These are phyloP conservation scores for Acanthosoma haemorrhoidale DNA, from an alignment of 2,888 invertebrate genomes.

Conservation along the genomic window DNA sequence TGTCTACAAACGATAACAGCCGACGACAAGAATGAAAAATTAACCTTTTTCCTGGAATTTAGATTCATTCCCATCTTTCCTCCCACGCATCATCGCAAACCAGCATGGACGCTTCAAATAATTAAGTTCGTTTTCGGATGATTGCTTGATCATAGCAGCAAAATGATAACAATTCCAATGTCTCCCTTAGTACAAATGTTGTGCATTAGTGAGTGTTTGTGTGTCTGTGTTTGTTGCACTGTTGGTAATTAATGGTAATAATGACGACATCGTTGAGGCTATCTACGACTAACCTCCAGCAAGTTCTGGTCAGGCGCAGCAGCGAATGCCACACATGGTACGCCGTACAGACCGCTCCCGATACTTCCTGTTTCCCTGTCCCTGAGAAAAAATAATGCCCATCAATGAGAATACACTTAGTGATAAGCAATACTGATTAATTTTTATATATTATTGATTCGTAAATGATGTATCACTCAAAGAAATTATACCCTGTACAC, in stretches of 20 bases:
- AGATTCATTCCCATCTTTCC: too few relatives aligned
- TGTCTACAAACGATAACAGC: too few relatives aligned
- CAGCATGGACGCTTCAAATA: background rate
- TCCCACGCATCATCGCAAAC: too few relatives aligned
- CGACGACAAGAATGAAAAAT: too few relatives aligned
- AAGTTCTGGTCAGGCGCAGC: slow-evolving; percentile 31
- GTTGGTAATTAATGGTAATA: background rate
- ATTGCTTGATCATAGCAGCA: background rate
- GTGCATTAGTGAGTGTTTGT: slow-evolving; percentile 6
- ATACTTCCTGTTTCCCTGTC: background rate
- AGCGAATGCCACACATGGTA: slow-evolving; percentile 33
- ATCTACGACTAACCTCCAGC: slow-evolving; percentile 36
- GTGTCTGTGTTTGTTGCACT: slow-evolving; percentile 10
- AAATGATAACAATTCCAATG: background rate
- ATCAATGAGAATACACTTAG: too few relatives aligned
- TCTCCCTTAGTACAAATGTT: background rate
- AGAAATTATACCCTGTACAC: too few relatives aligned
- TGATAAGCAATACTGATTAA: too few relatives aligned
- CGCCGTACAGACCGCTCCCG: slow-evolving; percentile 27
- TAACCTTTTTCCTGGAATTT: too few relatives aligned
- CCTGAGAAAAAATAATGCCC: too few relatives aligned
- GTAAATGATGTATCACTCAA: too few relatives aligned
- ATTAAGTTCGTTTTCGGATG: background rate
- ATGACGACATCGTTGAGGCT: slow-evolving; percentile 21
- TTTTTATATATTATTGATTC: too few relatives aligned